These are phyloP conservation scores for Oscheius sp. DNA, from an alignment of 2,888 invertebrate species.

Conservation along the genomic window DNA sequence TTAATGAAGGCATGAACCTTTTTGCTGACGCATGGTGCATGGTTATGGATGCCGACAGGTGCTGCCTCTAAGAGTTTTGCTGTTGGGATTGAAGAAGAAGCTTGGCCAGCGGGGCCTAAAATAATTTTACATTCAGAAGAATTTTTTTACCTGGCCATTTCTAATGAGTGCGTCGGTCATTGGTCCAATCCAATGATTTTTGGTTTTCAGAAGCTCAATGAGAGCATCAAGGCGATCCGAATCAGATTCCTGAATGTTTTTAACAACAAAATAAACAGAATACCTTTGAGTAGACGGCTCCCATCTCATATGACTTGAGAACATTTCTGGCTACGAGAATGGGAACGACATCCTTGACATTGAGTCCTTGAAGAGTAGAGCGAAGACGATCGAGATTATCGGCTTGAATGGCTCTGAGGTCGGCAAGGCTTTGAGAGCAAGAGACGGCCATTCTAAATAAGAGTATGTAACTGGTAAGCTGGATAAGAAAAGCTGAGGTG, in stretches of 20 bases:
- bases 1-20: not conserved
- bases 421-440: conserved; percentile 59
- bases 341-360: conserved; percentile 62
- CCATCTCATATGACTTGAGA: conserved; percentile 62
- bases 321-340: conserved; percentile 64
- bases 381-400: conserved; percentile 61
- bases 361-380: conserved; percentile 47
- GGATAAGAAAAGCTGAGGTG: not conserved
- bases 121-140: not conserved
- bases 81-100: conserved; percentile 28
- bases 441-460: conserved; percentile 40
- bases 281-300: conserved; percentile 62
- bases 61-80: conserved; percentile 10
- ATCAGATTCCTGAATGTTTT: conserved; percentile 41
- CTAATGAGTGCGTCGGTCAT: conserved; percentile 64
- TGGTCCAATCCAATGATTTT: conserved; percentile 66
- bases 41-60: too few species aligned
- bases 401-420: conserved; percentile 59
- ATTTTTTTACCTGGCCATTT: conserved; percentile 50
- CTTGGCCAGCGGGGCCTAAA: conserved; percentile 26
- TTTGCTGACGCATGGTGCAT: conserved; percentile 11
- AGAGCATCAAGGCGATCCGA: conserved; percentile 61
- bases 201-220: conserved; percentile 64
- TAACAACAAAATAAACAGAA: not conserved
- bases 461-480: not conserved